Conservation (phyloP, 2,797 vertebrate genomes). For the Vireo griseus region DNA sequence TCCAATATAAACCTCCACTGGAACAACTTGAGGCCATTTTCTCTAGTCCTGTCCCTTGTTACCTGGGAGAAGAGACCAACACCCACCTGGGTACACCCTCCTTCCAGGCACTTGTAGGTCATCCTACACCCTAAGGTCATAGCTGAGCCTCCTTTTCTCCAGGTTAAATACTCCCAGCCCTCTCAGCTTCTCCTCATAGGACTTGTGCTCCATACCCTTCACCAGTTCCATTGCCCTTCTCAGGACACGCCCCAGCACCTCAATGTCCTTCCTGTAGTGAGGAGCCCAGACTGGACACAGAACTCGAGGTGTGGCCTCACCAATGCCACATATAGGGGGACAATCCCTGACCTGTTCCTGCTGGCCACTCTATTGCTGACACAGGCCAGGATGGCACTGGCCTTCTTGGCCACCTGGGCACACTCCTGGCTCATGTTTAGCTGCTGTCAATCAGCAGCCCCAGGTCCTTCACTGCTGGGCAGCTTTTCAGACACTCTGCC, state of each 20-base stretch:
- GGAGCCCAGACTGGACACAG: background rate
- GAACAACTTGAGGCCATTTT: background rate
- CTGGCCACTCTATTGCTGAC: background rate
- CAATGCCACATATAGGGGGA: fast-evolving
- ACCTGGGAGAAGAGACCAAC: background rate
- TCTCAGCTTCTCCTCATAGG: background rate
- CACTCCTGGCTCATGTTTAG: background rate
- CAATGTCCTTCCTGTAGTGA: background rate
- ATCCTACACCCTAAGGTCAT: too few relatives aligned
- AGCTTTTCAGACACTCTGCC: background rate
- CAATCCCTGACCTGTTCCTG: fast-evolving
- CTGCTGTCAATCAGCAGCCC: background rate
- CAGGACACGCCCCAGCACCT: fast-evolving
- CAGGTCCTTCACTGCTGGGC: background rate
- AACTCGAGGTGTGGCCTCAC: fast-evolving
- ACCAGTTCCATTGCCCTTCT: fast-evolving
- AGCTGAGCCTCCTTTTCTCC: background rate
- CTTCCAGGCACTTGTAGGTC: too few relatives aligned
- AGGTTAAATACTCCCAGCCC: fast-evolving
- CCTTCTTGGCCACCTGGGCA: background rate
- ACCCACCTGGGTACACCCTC: background rate
- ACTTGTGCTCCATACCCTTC: background rate
- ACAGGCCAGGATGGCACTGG: fast-evolving
- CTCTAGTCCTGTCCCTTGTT: background rate
- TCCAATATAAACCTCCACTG: background rate